Evolutionary conservation across 2,888 invertebrate genomes (phyloP), one percentile per base, ranked within the genome.

Genomic region (Parnassius glacialis): DNA sequence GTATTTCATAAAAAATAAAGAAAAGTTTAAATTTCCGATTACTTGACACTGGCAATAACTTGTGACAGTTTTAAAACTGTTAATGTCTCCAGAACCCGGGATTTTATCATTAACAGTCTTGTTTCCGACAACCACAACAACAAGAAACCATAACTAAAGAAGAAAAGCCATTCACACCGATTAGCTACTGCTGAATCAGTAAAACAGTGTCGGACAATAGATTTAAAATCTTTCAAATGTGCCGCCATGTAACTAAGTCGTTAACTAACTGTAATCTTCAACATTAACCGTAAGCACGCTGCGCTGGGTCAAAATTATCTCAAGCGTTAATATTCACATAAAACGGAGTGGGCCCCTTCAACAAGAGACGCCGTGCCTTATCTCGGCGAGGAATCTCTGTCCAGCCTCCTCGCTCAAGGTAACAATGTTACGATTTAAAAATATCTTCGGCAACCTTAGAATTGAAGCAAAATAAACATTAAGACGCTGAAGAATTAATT

Each of bases 401-500:
- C 13, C 53, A 10, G 41, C 34, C 55, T 25, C 1, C 52, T 12
- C 50, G 50, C 47, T n/a, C 3, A 48, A 54, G 54, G 43, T 54
- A 50, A 42, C 60, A 13, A 42, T 52, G 61, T 54, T 48, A 52
- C 47, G 52, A n/a, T 34, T 41, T 48, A 48, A 48, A 11, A 48
- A n/a, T 51, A 34, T 12, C 43, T 25, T 47, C 41, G 12, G 5
- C 45, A 1, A n/a, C 43, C 48, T 44, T 16, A 43, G 52, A 12
- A 62, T 48, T 52, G 50, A 16, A 13, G 13, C 12, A 45, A 42
- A 61, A 52, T 61, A 61, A 52, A 61, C 25, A 61, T 11, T 2
- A 43, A 44, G 9, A 16, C 10, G 34, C 25, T 13, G n/a, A 34
- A 42, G 3, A 20, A 43, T 50, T 43, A 7, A 41, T 13, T 59